Evolutionary conservation across 1,140 invertebrate species (phyloP), one percentile per base, ranked within the genome.

Genomic region (Stenopsyche tienmushanensis): DNA sequence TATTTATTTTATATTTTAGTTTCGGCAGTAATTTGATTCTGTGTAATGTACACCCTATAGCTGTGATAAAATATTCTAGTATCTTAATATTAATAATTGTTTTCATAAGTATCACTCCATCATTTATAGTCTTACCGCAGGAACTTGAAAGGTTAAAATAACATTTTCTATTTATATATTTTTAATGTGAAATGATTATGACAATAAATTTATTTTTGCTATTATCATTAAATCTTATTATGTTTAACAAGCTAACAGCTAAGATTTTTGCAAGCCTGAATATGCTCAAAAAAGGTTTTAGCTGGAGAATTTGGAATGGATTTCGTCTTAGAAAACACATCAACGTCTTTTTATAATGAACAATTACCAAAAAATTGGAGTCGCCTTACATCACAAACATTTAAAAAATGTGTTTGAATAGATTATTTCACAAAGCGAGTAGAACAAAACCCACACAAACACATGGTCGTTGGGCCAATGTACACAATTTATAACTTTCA

Each of bases 231-330:
- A 42, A 34, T 44, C 20, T 44, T 53, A 65, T 7, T 71, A 80
- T 77, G 55, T 94, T 94, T 76, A 96, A 96, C 76, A 79, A 83
- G 39, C 81, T 96, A 3, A 87, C 93, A 49, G 74, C 74, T n/a
- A 84, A 80, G 59, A 93, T 96, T 83, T 83, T 75, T 13, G 82
- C 76, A 59, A 92, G 90, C 0, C 78, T 96, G 25, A 80, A 81
- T 3, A 83, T 90, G 49, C 77, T 96, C 0, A 83, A 85, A 73
- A n/a, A 90, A 91, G 81, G 93, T 92, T 1, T 81, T 96, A 49
- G 86, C 88, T 44, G 94, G 94, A 41, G 92, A 96, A 81, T 93
- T 95, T 64, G 92, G 92, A 47, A 94, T 96, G 91, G 92, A 94
- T 76, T 83, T 83, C 49, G 80, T 89, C 39, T 76, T 96, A 66